Conservation (phyloP, 2,113 vertebrate species). For the Garra rufa region DNA sequence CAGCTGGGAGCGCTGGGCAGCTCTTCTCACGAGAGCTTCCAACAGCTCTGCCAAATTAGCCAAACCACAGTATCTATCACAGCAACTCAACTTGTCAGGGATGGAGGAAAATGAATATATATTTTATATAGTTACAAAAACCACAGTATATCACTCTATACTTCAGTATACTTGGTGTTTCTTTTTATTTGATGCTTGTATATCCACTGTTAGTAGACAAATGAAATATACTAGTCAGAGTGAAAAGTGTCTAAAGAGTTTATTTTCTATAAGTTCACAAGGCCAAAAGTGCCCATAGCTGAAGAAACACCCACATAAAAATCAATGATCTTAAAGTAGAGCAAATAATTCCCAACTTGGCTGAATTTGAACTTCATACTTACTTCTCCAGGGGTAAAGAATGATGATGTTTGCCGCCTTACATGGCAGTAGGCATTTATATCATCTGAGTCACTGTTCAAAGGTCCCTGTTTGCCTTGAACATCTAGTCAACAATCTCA, state of each 20-base stretch:
- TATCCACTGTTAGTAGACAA: neutral
- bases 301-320: constrained; percentile 17
- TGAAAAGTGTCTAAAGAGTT: constrained; percentile 7
- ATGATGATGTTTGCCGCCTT: constrained; percentile 18
- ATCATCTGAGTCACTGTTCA: constrained; percentile 40
- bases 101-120: neutral
- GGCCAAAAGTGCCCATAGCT: neutral
- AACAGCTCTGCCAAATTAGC: constrained; percentile 11
- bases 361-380: neutral
- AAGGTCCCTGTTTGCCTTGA: constrained; percentile 25
- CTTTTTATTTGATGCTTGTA: neutral
- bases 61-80: neutral
- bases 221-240: neutral
- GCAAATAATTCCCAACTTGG: constrained; percentile 10
- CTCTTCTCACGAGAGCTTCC: neutral
- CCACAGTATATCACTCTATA: neutral
- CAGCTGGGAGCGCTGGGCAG: neutral
- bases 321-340: neutral
- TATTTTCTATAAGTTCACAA: neutral
- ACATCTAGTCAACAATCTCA: constrained; percentile 23
- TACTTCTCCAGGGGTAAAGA: neutral
- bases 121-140: neutral
- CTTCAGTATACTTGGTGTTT: neutral
- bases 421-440: constrained; percentile 34
- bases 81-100: neutral